Evolutionary conservation across 2,888 invertebrate genomes (phyloP).

Genomic region (Reticulitermes lucifugus): DNA sequence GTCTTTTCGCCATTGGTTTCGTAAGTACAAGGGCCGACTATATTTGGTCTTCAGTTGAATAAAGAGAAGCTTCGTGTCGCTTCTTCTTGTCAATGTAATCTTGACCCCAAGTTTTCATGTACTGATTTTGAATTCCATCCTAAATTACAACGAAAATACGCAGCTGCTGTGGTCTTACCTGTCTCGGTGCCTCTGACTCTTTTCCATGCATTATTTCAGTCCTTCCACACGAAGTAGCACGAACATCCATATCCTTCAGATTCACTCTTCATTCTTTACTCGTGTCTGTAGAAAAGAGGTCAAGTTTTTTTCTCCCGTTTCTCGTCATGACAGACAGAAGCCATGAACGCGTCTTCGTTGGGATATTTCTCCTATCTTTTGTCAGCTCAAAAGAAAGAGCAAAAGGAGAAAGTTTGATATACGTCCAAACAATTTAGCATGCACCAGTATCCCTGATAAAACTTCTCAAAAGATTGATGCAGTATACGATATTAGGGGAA

Average conservation of each 20-base stretch:
- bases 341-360: background rate
- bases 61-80: too few relatives aligned
- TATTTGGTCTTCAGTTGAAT: too few relatives aligned
- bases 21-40: too few relatives aligned
- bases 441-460: background rate
- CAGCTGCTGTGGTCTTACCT: background rate
- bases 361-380: slow-evolving; percentile 5
- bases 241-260: background rate
- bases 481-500: background rate
- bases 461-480: background rate
- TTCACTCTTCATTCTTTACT: too few relatives aligned
- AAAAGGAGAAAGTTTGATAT: background rate
- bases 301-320: background rate
- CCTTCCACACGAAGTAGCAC: background rate
- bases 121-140: background rate
- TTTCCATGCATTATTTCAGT: background rate
- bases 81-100: too few relatives aligned
- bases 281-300: background rate
- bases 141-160: background rate
- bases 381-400: background rate
- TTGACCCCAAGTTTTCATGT: background rate
- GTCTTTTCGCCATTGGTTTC: too few relatives aligned
- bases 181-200: background rate
- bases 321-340: background rate
- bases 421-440: slow-evolving; percentile 10